Base-by-base conservation (phyloP, 2,113 vertebrate genomes). In the Vidua chalybeata region DNA sequence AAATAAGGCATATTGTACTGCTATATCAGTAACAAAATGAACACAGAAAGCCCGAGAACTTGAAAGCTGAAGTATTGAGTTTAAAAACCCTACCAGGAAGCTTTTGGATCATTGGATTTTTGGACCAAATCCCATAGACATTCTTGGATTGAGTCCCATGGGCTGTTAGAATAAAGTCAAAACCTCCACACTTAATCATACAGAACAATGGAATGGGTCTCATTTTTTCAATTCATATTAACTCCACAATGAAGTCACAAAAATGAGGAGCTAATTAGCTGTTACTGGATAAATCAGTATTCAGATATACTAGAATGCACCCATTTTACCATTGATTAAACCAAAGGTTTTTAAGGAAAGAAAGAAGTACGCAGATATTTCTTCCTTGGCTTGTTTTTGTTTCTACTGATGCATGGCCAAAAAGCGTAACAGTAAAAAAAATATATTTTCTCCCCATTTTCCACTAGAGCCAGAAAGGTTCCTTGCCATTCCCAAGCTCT, bases 211-310 rank as follows among this genome's bases (percentile, higher is more conserved):
- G 63, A 46, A 88, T 23, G 55, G 30, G 51, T 84, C 68, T 93
- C 28, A 43, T 88, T 93, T 94, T 83, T 90, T 76, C 63, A 77
- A 46, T 80, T 92, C 46, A 80, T 66, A 88, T 77, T 76, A 94
- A 76, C 82, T 90, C 43, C 55, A 84, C 37, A 67, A 18, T 63
- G 37, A 86, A 75, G 59, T 48, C 41, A 78, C 37, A 90, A 88
- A 90, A 92, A 77, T 55, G 12, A 93, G 90, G 54, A 94, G n/a
- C 63, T 88, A 93, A 92, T 43, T 88, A 93, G 75, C 54, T 93
- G 46, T 77, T 90, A 67, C 37, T 43, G 51, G 16, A 69, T 71
- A 43, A 85, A 83, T 69, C 1, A 1, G 13, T 46, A 84, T 7
- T 83, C 54, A 93, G 87, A 93, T 72, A 64, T 4, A 78, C 24